phyloP scores from a whole-genome alignment of 2,113 vertebrate genomes.

The Rostratula benghalensis region DNA sequence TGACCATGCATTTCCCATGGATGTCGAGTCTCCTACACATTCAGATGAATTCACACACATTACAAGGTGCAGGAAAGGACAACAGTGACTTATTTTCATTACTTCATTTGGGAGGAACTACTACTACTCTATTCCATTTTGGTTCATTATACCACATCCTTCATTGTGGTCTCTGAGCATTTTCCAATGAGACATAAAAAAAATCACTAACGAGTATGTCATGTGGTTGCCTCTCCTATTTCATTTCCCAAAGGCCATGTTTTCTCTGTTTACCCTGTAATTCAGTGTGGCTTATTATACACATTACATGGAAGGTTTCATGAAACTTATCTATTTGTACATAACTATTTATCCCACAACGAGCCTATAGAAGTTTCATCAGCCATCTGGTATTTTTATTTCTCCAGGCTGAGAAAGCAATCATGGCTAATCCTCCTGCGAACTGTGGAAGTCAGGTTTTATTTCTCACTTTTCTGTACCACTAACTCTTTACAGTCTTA shows the following conservation, averaged over 20 bases:
- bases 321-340: slow-evolving; percentile 47
- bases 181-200: slow-evolving; percentile 56
- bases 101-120: slow-evolving; percentile 46
- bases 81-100: not conserved
- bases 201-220: slow-evolving; percentile 42
- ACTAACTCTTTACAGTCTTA: slow-evolving; percentile 54
- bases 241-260: slow-evolving; percentile 32
- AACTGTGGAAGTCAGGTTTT: slow-evolving; percentile 67
- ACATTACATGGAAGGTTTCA: slow-evolving; percentile 30
- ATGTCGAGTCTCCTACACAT: not conserved
- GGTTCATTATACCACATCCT: not conserved
- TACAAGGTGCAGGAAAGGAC: not conserved
- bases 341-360: slow-evolving; percentile 39
- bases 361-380: slow-evolving; percentile 59
- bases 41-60: not conserved
- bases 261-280: slow-evolving; percentile 21
- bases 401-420: slow-evolving; percentile 72
- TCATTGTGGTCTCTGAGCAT: not conserved
- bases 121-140: not conserved
- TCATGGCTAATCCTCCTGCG: slow-evolving; percentile 65
- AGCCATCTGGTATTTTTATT: slow-evolving; percentile 72
- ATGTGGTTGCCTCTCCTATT: slow-evolving; percentile 46
- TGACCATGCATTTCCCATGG: not conserved
- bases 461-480: slow-evolving; percentile 55
- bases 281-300: not conserved